Evolutionary conservation across 1,140 invertebrate species (phyloP).

Genomic region (Brevipalpus yothersi): DNA sequence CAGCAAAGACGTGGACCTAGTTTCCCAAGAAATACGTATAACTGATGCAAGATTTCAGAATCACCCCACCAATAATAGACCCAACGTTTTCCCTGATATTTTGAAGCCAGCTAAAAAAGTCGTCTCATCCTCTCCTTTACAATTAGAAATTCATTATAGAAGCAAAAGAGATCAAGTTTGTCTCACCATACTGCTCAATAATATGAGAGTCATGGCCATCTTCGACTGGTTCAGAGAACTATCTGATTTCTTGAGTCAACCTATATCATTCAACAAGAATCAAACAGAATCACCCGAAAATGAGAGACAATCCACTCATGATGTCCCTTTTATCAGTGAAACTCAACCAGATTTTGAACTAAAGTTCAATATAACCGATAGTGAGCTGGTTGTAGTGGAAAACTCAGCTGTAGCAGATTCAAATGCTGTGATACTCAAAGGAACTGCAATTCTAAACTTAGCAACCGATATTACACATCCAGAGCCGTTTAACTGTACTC

Average conservation of each 20-base stretch:
- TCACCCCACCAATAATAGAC: conserved; percentile 35
- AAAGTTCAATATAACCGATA: conserved; percentile 81
- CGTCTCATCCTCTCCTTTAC: conserved; percentile 27
- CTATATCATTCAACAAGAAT: background rate
- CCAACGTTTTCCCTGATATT: conserved; percentile 72
- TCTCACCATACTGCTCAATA: conserved; percentile 75
- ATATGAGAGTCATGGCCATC: conserved; percentile 79
- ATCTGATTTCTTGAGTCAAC: conserved; percentile 11
- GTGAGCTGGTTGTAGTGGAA: conserved; percentile 78
- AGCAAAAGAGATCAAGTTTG: conserved; percentile 33
- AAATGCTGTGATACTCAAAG: conserved; percentile 77
- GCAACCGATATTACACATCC: background rate
- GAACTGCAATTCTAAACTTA: conserved; percentile 16
- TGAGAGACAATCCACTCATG: background rate
- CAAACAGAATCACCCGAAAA: background rate
- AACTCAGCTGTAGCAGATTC: conserved; percentile 61
- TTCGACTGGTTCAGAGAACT: conserved; percentile 77
- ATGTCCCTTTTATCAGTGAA: background rate
- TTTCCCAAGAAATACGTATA: conserved; percentile 70
- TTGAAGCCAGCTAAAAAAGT: conserved; percentile 40
- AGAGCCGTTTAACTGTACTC: conserved; percentile 50
- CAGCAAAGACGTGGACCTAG: conserved; percentile 69
- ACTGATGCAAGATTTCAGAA: conserved; percentile 45
- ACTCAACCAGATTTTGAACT: conserved; percentile 40
- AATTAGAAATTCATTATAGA: conserved; percentile 55